Conservation (phyloP, 53 echinoderm and acorn worm species). For the Echinometra lucunter region DNA sequence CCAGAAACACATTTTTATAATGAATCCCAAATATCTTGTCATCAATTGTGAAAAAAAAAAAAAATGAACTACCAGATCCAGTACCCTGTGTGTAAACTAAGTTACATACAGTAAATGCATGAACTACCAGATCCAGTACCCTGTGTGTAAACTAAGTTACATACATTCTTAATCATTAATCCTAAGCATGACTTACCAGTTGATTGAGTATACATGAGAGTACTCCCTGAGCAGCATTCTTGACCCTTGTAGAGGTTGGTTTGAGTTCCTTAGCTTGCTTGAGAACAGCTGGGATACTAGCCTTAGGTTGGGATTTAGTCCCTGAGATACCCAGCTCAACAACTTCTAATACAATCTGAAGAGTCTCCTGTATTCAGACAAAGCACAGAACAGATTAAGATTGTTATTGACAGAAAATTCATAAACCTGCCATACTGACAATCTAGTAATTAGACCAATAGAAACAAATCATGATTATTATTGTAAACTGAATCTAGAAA, state of each 20-base stretch:
- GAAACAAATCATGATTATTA: too few species aligned
- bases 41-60: too few species aligned
- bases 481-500: too few species aligned
- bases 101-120: too few species aligned
- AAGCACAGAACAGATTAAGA: background rate
- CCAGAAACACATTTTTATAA: too few species aligned
- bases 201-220: slow-evolving; percentile 89
- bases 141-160: too few species aligned
- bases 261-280: slow-evolving; percentile 94
- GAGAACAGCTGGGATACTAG: slow-evolving; percentile 80
- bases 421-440: background rate
- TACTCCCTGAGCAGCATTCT: slow-evolving; percentile 93
- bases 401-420: background rate
- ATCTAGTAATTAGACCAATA: background rate
- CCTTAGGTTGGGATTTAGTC: slow-evolving; percentile 89
- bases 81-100: too few species aligned
- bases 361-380: slow-evolving; percentile 82
- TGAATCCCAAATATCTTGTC: too few species aligned
- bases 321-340: slow-evolving; percentile 98
- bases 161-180: too few species aligned
- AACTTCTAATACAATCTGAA: slow-evolving; percentile 96
- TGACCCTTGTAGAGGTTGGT: slow-evolving; percentile 94
- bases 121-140: too few species aligned
- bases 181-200: slow-evolving; percentile 78
- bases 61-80: too few species aligned